phyloP scores from a whole-genome alignment of 2,888 invertebrate genomes.

The Piscicola geometra region DNA sequence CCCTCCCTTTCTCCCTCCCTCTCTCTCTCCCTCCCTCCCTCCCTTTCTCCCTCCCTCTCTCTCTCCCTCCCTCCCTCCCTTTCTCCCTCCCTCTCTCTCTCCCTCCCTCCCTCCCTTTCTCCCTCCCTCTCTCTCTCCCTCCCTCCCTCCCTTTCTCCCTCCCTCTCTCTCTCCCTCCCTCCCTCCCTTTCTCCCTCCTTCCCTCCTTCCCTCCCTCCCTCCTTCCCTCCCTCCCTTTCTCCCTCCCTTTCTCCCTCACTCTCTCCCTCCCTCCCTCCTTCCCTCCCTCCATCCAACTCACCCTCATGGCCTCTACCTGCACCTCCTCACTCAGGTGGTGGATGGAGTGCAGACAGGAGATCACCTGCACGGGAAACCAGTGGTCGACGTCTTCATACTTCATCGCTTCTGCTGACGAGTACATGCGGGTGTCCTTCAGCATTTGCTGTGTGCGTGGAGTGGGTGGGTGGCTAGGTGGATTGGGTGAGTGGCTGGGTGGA shows the following conservation, averaged over 20 bases:
- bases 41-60: too few relatives aligned
- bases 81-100: too few relatives aligned
- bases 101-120: too few relatives aligned
- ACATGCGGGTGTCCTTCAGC: constrained; percentile 83
- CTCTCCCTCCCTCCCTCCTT: neutral
- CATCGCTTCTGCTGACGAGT: constrained; percentile 61
- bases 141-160: too few relatives aligned
- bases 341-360: constrained; percentile 76
- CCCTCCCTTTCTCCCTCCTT: too few relatives aligned
- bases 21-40: too few relatives aligned
- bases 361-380: constrained; percentile 85
- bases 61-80: too few relatives aligned
- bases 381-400: constrained; percentile 86
- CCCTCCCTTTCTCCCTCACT: neutral
- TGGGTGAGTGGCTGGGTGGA: neutral
- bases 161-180: too few relatives aligned
- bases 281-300: constrained; percentile 54
- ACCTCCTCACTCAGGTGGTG: constrained; percentile 78
- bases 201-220: neutral
- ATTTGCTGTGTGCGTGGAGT: constrained; percentile 67
- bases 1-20: too few relatives aligned
- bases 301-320: constrained; percentile 69
- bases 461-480: neutral
- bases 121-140: too few relatives aligned
- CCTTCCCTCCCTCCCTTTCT: neutral